Conservation (phyloP, 2,888 invertebrate species). For the Nomada ferruginata region DNA sequence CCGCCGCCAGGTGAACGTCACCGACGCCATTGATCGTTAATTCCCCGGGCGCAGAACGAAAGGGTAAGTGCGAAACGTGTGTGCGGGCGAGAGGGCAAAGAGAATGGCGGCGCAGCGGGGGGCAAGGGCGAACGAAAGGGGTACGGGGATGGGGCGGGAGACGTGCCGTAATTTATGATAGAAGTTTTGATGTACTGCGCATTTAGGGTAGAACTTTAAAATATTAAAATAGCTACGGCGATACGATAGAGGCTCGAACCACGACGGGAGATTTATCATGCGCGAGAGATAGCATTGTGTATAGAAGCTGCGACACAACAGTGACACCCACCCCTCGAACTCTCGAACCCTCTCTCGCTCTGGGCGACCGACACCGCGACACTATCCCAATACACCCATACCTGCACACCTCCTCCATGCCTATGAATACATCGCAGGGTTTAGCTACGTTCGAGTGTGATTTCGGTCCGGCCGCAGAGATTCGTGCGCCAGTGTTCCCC, state of each 20-base stretch:
- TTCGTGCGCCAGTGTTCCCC: conserved; percentile 41
- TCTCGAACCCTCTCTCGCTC: conserved; percentile 10
- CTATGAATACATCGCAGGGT: conserved; percentile 73
- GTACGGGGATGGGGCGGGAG: conserved; percentile 11
- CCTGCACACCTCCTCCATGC: conserved; percentile 30
- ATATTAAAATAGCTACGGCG: conserved; percentile 79
- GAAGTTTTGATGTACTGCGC: conserved; percentile 78
- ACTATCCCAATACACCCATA: conserved; percentile 23
- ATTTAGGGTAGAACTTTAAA: conserved; percentile 80
- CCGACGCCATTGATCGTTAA: conserved; percentile 55
- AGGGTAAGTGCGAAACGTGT: conserved; percentile 64
- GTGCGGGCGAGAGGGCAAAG: conserved; percentile 21
- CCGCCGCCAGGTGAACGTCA: conserved; percentile 23
- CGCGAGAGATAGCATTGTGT: conserved; percentile 67
- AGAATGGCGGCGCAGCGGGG: conserved; percentile 28
- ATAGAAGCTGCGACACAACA: conserved; percentile 66
- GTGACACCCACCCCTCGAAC: conserved; percentile 44
- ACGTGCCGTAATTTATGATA: conserved; percentile 74
- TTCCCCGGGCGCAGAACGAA: conserved; percentile 52
- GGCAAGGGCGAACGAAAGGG: conserved; percentile 28
- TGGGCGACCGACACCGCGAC: conserved; percentile 17
- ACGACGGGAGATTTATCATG: conserved; percentile 74
- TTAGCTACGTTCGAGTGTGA: conserved; percentile 61
- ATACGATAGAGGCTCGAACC: conserved; percentile 76
- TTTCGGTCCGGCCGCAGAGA: conserved; percentile 52